Evolutionary conservation across 2,888 invertebrate genomes (phyloP), one percentile per base, ranked within the genome.

Genomic region (Tryphoninae sp.): DNA sequence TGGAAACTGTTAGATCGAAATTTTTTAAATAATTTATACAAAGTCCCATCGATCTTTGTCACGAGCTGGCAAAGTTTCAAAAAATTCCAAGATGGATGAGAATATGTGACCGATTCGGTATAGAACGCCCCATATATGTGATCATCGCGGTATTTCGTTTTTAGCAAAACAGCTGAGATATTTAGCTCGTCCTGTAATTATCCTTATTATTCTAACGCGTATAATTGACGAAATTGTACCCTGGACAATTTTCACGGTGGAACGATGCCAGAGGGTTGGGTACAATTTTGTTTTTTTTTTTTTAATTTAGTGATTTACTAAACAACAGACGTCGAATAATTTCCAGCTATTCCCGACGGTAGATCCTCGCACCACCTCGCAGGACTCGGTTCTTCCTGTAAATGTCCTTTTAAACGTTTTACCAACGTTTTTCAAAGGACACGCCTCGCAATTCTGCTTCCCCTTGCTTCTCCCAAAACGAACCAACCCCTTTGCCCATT

Each of bases 361-460:
- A 16, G 55, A 53, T 45, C 1, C 23, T 6, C 23, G 6, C 11
- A 22, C 19, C 13, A 53, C 55, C 67, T 19, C 19, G 8, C 22
- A 55, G 9, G 55, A 55, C 55, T 55, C 4, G 55, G 7, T 45
- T 9, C 58, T 55, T 9, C 23, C 40, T 13, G 76, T 76, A 84
- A 84, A 84, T 84, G 80, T 82, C 83, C 83, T 84, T 84, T 84
- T 84, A 83, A 84, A 79, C 80, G 83, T 65, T 65, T 55, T 53
- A 67, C 33, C 19, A 4, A 42, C 59, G 61, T 74, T 62, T 74
- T 55, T 67, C 40, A 53, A 71, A 22, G 40, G 80, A 65, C 79
- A 73, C 79, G 81, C 79, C 77, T 79, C 55, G 64, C 65, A 61
- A 81, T 61, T 62, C 61, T 67, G 62, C 19, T 42, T 33, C 33